These are phyloP conservation scores for Buteo buteo DNA, from an alignment of 2,113 vertebrate genomes.

Conservation along the genomic window DNA sequence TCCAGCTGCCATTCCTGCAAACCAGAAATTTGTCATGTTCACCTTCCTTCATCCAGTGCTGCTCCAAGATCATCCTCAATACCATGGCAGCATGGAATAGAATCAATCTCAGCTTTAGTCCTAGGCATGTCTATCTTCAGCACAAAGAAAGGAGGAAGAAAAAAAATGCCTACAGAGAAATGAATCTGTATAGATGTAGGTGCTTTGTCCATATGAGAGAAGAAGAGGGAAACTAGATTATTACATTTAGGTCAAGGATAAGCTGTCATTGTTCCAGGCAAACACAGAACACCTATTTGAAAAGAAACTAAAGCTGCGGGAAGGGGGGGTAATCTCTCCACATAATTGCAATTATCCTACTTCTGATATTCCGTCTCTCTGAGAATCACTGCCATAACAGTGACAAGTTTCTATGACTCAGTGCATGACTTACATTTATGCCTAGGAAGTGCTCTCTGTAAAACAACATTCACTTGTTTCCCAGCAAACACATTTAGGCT, in stretches of 20 bases:
- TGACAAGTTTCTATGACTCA: neutral
- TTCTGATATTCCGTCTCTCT: neutral
- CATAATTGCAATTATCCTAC: neutral
- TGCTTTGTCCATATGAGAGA: neutral
- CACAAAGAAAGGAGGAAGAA: neutral
- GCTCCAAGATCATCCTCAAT: neutral
- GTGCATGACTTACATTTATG: neutral
- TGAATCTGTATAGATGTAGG: neutral
- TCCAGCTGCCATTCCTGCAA: neutral
- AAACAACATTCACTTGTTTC: neutral
- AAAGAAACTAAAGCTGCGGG: neutral
- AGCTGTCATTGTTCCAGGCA: neutral
- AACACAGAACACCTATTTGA: neutral
- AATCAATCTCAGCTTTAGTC: neutral
- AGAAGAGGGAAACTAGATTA: neutral
- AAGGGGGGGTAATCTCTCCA: fast-evolving
- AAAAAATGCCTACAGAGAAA: neutral
- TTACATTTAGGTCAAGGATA: neutral
- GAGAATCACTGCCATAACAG: neutral
- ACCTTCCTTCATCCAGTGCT: neutral
- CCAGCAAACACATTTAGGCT: neutral
- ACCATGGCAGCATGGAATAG: fast-evolving
- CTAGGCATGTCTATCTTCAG: neutral
- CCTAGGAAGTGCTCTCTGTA: neutral
- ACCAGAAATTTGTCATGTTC: neutral